Evolutionary conservation across 2,888 invertebrate species (phyloP).

Genomic region (Agriopis marginaria): DNA sequence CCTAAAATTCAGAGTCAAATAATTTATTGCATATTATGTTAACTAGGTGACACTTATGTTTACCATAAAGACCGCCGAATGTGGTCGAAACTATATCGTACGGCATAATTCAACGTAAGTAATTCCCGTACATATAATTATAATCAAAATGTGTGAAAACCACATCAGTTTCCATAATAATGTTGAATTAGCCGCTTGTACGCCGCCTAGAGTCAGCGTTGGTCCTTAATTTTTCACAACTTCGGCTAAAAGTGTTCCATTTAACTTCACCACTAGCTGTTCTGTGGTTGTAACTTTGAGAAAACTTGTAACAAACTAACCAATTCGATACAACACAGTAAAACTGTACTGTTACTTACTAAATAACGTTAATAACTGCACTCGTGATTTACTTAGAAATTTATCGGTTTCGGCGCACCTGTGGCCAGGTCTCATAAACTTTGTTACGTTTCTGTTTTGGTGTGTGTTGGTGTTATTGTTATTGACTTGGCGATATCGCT

Average conservation of each 20-base stretch:
- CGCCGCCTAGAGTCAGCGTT: too few relatives aligned
- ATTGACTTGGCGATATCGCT: constrained; percentile 30
- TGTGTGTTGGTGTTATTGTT: constrained; percentile 29
- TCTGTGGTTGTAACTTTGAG: neutral
- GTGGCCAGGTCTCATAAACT: constrained; percentile 67
- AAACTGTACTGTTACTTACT: constrained; percentile 52
- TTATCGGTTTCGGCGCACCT: constrained; percentile 73
- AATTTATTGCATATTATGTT: too few relatives aligned
- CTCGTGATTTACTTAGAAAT: constrained; percentile 77
- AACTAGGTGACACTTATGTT: too few relatives aligned
- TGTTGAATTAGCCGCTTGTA: too few relatives aligned
- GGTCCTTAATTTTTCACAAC: neutral
- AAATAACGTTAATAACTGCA: constrained; percentile 79
- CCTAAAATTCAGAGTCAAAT: too few relatives aligned
- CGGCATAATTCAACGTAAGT: too few relatives aligned
- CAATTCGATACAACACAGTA: constrained; percentile 17
- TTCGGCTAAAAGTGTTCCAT: neutral
- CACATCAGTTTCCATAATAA: too few relatives aligned
- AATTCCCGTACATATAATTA: too few relatives aligned
- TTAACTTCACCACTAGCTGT: neutral
- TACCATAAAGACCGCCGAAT: too few relatives aligned
- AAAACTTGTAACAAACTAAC: constrained; percentile 14
- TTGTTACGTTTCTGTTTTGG: constrained; percentile 58
- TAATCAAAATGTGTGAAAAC: too few relatives aligned
- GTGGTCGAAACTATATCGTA: too few relatives aligned